Evolutionary conservation across 2,888 invertebrate genomes (phyloP), one percentile per base, ranked within the genome.

Genomic region (Tipula confusa): DNA sequence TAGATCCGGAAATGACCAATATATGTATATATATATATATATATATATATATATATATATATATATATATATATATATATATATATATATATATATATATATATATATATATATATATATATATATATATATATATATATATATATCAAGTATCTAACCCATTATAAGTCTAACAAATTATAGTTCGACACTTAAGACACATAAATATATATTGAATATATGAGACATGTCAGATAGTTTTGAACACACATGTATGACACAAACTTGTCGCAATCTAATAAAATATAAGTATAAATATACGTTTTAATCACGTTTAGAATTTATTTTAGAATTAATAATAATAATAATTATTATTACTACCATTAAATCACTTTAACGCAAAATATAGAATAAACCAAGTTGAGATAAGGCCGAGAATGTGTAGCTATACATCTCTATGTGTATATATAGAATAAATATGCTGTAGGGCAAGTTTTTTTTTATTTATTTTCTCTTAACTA

Each of bases 291-390:
- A 24, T 64, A 64, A 64, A 64, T 64, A n/a, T n/a, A 64, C 24
- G 11, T 64, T 64, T 64, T 24, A 43, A 43, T 43, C 43, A 43
- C 43, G 15, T 43, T 43, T 43, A 36, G 48, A 64, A 24, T 64
- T 64, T 64, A 24, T 64, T 64, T 64, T 11, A 64, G 24, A 64
- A 64, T 64, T 64, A 64, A 64, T 64, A 64, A 64, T 64, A 64
- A 64, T 64, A 64, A 64, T 64, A 64, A 64, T 64, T 24, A 64
- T 64, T 64, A 43, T 43, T 43, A 24, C 13, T 24, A 24, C 43
- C 24, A 64, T 64, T 64, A 64, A 64, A 64, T 64, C 64, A 64
- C 64, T 64, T 18, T 64, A 64, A 64, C 64, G 64, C 64, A 24
- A n/a, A n/a, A n/a, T 24, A 43, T 43, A n/a, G 18, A 64, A 15